These are phyloP conservation scores for Sternotherus odoratus DNA, from an alignment of 2,797 vertebrate species.

Conservation along the genomic window DNA sequence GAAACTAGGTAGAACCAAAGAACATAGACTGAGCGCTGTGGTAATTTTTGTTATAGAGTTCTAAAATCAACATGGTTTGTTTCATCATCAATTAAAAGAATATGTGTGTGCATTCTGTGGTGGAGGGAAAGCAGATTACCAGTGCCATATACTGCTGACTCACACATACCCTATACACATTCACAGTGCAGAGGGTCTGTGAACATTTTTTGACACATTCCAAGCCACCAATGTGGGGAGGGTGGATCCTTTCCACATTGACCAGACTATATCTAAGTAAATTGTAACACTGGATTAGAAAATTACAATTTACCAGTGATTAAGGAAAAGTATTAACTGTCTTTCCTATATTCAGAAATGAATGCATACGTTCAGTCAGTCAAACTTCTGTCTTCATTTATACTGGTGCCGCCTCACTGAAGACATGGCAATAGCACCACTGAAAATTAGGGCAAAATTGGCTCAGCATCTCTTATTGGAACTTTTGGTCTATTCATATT, in stretches of 20 bases:
- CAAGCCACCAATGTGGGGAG: background rate
- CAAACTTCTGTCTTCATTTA: conserved; percentile 22
- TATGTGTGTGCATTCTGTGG: background rate
- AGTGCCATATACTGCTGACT: background rate
- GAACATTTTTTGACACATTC: background rate
- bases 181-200: background rate
- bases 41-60: background rate
- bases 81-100: background rate
- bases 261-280: background rate
- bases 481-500: conserved; percentile 42
- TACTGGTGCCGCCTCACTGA: background rate
- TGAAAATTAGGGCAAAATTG: conserved; percentile 44
- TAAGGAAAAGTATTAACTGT: background rate
- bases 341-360: conserved; percentile 22
- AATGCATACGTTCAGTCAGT: conserved; percentile 29
- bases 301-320: background rate
- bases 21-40: background rate
- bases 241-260: background rate
- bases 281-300: background rate
- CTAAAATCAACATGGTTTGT: background rate
- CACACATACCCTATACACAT: background rate
- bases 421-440: background rate
- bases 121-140: background rate
- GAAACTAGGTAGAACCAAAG: background rate
- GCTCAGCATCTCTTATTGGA: background rate